A percentile compares a stretch with the other conserved stretches of the same genome.
These are phyloP conservation scores for Pammene fasciana DNA, from an alignment of 2,888 invertebrate species.

Conservation along the genomic window DNA sequence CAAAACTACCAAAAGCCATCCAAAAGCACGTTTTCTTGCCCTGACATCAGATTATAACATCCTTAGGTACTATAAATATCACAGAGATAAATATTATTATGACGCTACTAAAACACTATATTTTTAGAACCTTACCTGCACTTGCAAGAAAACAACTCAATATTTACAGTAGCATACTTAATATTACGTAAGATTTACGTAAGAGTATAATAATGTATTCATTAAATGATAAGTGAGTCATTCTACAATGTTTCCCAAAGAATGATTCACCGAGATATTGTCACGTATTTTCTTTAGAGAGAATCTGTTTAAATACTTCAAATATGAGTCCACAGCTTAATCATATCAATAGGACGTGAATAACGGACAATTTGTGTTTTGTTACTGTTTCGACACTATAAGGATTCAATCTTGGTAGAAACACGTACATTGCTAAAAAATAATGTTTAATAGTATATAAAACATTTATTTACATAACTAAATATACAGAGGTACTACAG, in stretches of 20 bases:
- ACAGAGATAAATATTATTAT: not conserved
- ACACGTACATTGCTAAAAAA: not conserved
- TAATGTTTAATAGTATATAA: too few species aligned
- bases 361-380: not conserved
- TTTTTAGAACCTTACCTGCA: slow-evolving; percentile 8
- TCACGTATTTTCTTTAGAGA: slow-evolving; percentile 12
- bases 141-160: not conserved
- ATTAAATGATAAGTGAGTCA: slow-evolving; percentile 21
- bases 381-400: slow-evolving; percentile 2
- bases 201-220: slow-evolving; percentile 5
- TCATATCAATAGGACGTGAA: slow-evolving; percentile 13
- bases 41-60: not conserved
- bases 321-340: not conserved
- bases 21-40: not conserved
- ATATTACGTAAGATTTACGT: slow-evolving; percentile 16
- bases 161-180: slow-evolving; percentile 8
- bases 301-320: slow-evolving; percentile 8
- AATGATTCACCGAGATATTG: slow-evolving; percentile 4
- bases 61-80: not conserved
- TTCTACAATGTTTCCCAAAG: slow-evolving; percentile 14
- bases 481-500: too few species aligned
- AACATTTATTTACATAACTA: too few species aligned
- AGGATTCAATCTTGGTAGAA: not conserved
- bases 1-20: too few species aligned
- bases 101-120: slow-evolving; percentile 2